These are phyloP conservation scores for Drosophila ustulata DNA, from an alignment of 2,888 invertebrate genomes.

Conservation along the genomic window DNA sequence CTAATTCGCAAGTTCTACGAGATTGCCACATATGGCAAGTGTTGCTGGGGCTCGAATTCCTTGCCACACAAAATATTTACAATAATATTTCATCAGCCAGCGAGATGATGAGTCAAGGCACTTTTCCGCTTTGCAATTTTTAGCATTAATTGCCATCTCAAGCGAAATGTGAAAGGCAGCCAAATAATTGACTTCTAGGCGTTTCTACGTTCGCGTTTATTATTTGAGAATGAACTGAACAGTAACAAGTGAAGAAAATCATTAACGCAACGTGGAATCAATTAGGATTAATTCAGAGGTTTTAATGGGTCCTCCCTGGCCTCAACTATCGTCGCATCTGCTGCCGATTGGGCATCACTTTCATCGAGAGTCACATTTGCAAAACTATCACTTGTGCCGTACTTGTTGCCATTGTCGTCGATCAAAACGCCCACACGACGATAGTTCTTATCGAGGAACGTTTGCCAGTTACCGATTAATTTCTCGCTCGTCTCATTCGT, in stretches of 20 bases:
- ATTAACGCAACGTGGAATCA: no score
- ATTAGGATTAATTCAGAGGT: no score
- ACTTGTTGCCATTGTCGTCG: background rate
- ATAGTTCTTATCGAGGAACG: background rate
- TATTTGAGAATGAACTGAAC: no score
- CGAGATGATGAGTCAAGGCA: conserved; percentile 33
- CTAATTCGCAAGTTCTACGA: conserved; percentile 19
- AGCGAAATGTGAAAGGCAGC: conserved; percentile 24
- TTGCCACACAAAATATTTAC: conserved; percentile 23
- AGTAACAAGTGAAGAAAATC: no score
- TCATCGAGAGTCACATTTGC: no score
- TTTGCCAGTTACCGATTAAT: conserved; percentile 8
- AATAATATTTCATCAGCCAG: conserved; percentile 29
- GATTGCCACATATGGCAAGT: conserved; percentile 44
- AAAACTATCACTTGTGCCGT: background rate
- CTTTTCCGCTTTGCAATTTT: conserved; percentile 10
- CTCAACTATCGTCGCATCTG: no score
- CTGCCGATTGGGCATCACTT: no score
- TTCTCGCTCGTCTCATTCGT: background rate
- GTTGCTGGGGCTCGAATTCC: background rate
- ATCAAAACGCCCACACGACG: background rate
- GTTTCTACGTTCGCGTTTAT: background rate
- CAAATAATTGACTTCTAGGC: conserved; percentile 33
- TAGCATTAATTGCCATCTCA: conserved; percentile 15
- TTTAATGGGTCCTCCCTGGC: no score